Percentiles rank a stretch among this genome's conserved stretches.
phyloP scores from a whole-genome alignment of 2,888 invertebrate genomes.

The Polydrusus tereticollis region DNA sequence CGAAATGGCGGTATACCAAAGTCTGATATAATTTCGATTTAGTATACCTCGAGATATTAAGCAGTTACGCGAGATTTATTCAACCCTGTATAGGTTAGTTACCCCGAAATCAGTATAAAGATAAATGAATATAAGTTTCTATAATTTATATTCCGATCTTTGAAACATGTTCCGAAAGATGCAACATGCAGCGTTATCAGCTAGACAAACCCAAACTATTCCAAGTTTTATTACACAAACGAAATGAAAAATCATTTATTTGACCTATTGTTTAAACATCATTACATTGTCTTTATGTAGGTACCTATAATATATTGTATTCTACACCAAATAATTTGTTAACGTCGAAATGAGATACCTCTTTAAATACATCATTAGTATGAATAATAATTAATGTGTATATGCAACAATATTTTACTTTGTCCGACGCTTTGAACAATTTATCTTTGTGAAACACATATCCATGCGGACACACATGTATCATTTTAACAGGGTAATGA shows the following conservation, averaged over 20 bases:
- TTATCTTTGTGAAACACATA: constrained; percentile 46
- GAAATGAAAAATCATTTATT: constrained; percentile 13
- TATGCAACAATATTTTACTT: constrained; percentile 43
- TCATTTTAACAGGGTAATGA: constrained; percentile 32
- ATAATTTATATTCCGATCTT: no score
- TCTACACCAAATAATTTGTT: constrained; percentile 38
- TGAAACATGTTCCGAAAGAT: no score
- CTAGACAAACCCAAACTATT: no score
- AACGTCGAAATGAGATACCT: constrained; percentile 43
- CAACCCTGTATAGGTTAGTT: no score
- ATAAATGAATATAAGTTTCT: no score
- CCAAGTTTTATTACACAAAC: no score
- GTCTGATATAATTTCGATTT: no score
- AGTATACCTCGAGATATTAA: no score
- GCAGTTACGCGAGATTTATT: no score
- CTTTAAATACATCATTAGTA: constrained; percentile 47
- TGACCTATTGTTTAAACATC: neutral
- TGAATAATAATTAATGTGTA: constrained; percentile 45
- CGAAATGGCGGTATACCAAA: no score
- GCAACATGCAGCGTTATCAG: no score
- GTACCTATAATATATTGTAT: constrained; percentile 11
- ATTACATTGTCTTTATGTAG: constrained; percentile 1
- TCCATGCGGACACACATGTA: constrained; percentile 22
- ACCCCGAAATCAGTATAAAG: no score
- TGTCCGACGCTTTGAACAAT: constrained; percentile 46